A percentile compares a stretch with the other conserved stretches of the same genome.
Evolutionary conservation across 2,888 invertebrate species (phyloP).

Genomic region (Tenthredo livida): DNA sequence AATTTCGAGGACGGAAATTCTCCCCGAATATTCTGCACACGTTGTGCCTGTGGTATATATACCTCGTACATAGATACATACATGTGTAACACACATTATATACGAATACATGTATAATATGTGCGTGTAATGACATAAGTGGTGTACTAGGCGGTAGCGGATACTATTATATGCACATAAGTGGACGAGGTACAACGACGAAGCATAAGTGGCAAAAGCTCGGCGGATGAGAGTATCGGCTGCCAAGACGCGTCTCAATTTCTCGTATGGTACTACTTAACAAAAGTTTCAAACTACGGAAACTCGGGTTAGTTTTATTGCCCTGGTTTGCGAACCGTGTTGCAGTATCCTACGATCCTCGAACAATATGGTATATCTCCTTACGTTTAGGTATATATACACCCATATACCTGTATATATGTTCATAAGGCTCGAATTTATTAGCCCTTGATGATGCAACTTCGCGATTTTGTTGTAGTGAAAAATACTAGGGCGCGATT

Average conservation of each 20-base stretch:
- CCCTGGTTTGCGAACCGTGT: conserved; percentile 12
- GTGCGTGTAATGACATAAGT: conserved; percentile 7
- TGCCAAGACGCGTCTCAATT: conserved; percentile 24
- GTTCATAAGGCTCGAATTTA: neutral
- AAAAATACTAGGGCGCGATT: neutral
- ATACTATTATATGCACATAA: neutral
- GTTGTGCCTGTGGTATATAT: neutral
- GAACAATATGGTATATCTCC: neutral
- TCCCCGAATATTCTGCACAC: neutral
- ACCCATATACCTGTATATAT: neutral
- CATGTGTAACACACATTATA: too few relatives aligned
- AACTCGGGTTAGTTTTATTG: conserved; percentile 38
- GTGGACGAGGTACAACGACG: neutral
- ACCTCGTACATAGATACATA: neutral
- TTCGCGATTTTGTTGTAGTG: neutral
- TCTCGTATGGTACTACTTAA: neutral
- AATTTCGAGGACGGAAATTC: neutral
- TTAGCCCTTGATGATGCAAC: neutral
- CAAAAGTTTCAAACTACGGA: conserved; percentile 10
- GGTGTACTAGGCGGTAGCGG: neutral
- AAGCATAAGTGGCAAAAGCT: conserved; percentile 22
- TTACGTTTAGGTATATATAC: neutral
- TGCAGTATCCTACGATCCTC: neutral
- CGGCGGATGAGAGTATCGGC: neutral
- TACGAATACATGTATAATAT: too few relatives aligned